A percentile compares a stretch with the other conserved stretches of the same genome.
Conservation (phyloP, 2,888 invertebrate genomes). For the Ophioninae sp. region DNA sequence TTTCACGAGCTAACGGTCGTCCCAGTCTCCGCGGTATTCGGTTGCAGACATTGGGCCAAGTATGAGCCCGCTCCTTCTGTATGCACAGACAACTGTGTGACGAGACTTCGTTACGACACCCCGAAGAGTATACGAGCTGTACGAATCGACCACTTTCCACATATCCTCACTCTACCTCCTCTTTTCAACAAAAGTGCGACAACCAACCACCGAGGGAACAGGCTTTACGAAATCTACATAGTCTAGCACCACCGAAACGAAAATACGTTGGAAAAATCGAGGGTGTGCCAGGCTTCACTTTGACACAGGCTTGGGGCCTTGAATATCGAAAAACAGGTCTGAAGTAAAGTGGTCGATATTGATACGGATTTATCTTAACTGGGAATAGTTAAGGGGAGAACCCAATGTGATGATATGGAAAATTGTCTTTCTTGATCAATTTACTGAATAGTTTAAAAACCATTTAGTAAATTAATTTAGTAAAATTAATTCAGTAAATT, state of each 20-base stretch:
- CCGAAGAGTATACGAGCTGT: slow-evolving; percentile 63
- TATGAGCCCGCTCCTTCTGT: slow-evolving; percentile 69
- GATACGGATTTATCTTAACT: neutral
- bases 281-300: neutral
- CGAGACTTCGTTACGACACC: slow-evolving; percentile 77
- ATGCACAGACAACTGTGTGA: slow-evolving; percentile 79
- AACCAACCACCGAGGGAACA: slow-evolving; percentile 65
- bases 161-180: neutral
- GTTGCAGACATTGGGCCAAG: slow-evolving; percentile 69
- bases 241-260: slow-evolving; percentile 36
- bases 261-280: slow-evolving; percentile 18
- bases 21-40: slow-evolving; percentile 33
- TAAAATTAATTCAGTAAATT: too few relatives aligned
- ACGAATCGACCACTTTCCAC: slow-evolving; percentile 28
- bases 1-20: slow-evolving; percentile 72
- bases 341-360: neutral
- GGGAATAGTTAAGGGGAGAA: neutral
- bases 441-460: too few relatives aligned
- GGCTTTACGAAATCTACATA: slow-evolving; percentile 37
- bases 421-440: too few relatives aligned
- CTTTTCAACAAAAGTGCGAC: slow-evolving; percentile 1
- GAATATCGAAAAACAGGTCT: neutral
- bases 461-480: too few relatives aligned
- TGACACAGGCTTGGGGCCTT: neutral
- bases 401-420: too few relatives aligned